Evolutionary conservation across 2,113 vertebrate species (phyloP), one percentile per base, ranked within the genome.

Genomic region (Miniopterus natalensis): DNA sequence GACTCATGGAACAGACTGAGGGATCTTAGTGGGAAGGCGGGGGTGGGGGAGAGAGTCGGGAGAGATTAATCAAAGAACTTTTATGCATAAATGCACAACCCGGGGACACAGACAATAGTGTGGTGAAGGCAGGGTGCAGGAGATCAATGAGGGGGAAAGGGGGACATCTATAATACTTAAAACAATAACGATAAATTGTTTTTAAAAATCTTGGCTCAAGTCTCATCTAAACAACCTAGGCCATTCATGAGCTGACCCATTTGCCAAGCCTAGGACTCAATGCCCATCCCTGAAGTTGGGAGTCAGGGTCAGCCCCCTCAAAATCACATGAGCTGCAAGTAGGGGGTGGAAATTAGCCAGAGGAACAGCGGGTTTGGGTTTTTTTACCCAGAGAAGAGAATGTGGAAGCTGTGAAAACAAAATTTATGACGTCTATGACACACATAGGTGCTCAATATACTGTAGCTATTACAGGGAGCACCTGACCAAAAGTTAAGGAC

Each of bases 391-490:
- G 8, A 51, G 71, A 73, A 53, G 29, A 23, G 51, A 29, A 71
- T 42, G 51, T 12, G 15, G 47, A 42, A 14, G 6, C 29, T 18
- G 29, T 6, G n/a, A 55, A 66, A 42, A 49, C 13, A 15, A 31
- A 80, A 20, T n/a, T 21, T 11, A 0, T 6, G 21, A 49, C 42
- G 2, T 21, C 47, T 0, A 1, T 7, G 20, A 27, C 10, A n/a
- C 4, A 4, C 55, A 36, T 3, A 40, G 31, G 31, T n/a, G n/a
- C 57, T 47, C 23, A 3, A 2, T 20, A 15, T 61, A 23, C 61
- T 31, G 27, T 31, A 29, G 18, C 31, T 57, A 3, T 29, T 42
- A 17, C 78, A 36, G 20, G 20, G 18, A 74, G 18, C 29, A 0
- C 11, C 17, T 47, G 29, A 40, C 42, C 14, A 2, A 23, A 75